phyloP scores from a whole-genome alignment of 2,888 invertebrate genomes.

The Hirtodrosophila trivittata region DNA sequence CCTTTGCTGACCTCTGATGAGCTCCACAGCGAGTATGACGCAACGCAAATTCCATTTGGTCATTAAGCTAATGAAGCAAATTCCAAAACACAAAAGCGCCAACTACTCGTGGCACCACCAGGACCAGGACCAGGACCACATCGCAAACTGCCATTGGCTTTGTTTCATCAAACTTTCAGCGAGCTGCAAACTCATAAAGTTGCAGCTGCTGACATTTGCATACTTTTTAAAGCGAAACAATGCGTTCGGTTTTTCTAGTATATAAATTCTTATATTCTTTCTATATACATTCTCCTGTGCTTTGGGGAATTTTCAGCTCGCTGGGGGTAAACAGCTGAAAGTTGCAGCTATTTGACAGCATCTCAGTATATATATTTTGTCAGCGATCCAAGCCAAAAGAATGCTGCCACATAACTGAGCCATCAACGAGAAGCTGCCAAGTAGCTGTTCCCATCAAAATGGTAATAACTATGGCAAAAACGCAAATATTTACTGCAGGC shows the following conservation, averaged over 20 bases:
- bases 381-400: constrained; percentile 30
- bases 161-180: constrained; percentile 8
- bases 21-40: constrained; percentile 21
- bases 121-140: too few species aligned
- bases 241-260: constrained; percentile 34
- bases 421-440: constrained; percentile 27
- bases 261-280: background rate
- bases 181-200: constrained; percentile 36
- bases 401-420: constrained; percentile 34
- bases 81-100: constrained; percentile 32
- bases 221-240: constrained; percentile 59
- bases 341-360: constrained; percentile 69
- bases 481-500: constrained; percentile 62
- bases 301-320: constrained; percentile 49
- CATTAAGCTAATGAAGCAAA: constrained; percentile 67
- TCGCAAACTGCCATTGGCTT: background rate
- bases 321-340: constrained; percentile 38
- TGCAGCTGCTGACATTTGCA: constrained; percentile 54
- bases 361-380: constrained; percentile 42
- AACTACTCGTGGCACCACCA: constrained; percentile 10
- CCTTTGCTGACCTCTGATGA: constrained; percentile 21
- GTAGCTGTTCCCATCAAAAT: constrained; percentile 36
- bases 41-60: constrained; percentile 48
- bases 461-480: constrained; percentile 49
- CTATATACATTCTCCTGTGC: constrained; percentile 8